phyloP scores from a whole-genome alignment of 2,797 vertebrate genomes.

The Peromyscus nudipes region DNA sequence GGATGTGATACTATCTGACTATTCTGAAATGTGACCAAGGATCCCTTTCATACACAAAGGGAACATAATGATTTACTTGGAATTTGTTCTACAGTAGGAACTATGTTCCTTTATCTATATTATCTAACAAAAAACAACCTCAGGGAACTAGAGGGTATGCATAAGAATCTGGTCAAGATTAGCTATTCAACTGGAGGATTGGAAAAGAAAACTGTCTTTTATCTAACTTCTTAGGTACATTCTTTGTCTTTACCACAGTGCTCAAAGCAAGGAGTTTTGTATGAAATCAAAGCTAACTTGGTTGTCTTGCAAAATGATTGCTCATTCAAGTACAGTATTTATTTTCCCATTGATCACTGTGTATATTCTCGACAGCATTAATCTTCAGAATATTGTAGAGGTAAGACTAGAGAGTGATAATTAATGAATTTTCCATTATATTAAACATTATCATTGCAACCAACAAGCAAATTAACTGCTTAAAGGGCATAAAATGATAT shows the following conservation, averaged over 20 bases:
- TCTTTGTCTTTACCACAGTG: background rate
- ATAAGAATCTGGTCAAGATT: background rate
- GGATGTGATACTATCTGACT: background rate
- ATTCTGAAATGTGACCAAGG: background rate
- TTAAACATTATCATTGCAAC: slow-evolving; percentile 41
- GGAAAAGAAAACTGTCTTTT: slow-evolving; percentile 7
- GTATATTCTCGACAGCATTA: background rate
- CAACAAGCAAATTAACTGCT: slow-evolving; percentile 29
- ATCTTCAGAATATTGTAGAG: slow-evolving; percentile 48
- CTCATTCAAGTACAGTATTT: background rate
- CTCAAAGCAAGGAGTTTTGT: background rate
- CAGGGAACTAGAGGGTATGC: background rate
- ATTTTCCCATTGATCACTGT: background rate
- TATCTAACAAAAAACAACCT: background rate
- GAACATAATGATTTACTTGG: background rate
- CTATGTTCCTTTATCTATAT: background rate
- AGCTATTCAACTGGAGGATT: background rate
- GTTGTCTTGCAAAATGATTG: slow-evolving; percentile 45
- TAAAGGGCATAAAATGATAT: slow-evolving; percentile 13
- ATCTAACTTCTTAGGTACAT: background rate
- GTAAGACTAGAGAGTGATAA: background rate
- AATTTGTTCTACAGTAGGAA: background rate
- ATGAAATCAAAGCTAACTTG: background rate
- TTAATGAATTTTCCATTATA: slow-evolving; percentile 32
- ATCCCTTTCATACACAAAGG: background rate